Evolutionary conservation across 2,888 invertebrate species (phyloP).

Genomic region (Euzetes globulus): DNA sequence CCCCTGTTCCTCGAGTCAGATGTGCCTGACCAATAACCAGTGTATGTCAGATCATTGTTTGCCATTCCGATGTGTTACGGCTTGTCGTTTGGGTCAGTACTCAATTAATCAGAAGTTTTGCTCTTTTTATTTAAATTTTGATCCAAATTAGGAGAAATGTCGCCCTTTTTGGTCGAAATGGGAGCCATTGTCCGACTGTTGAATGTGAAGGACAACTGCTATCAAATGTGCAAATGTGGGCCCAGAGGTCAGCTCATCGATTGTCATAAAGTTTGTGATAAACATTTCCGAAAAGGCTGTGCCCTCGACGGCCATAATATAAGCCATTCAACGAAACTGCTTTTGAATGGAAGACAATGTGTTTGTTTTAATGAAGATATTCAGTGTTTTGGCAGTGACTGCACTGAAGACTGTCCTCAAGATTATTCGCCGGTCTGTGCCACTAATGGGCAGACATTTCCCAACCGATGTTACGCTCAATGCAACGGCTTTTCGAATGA

Average conservation of each 20-base stretch:
- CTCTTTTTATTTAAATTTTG: background rate
- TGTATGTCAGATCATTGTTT: conserved; percentile 19
- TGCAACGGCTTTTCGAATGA: background rate
- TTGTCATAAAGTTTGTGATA: conserved; percentile 16
- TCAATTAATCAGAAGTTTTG: background rate
- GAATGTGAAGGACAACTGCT: conserved; percentile 10
- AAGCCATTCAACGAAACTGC: background rate
- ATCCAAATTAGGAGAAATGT: background rate
- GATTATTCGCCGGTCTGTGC: conserved; percentile 27
- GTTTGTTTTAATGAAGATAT: conserved; percentile 15
- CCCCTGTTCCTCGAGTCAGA: conserved; percentile 7
- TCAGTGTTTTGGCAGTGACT: background rate
- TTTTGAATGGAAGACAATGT: background rate
- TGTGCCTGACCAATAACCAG: conserved; percentile 24
- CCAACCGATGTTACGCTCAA: conserved; percentile 19
- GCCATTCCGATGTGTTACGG: conserved; percentile 15
- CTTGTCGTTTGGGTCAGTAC: conserved; percentile 25
- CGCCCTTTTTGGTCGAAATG: background rate
- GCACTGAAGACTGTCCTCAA: conserved; percentile 7
- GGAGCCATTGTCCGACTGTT: conserved; percentile 9
- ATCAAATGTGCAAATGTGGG: conserved; percentile 29
- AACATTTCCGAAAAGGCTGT: background rate
- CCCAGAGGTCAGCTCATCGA: conserved; percentile 21
- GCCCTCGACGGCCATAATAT: background rate
- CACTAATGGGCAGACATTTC: conserved; percentile 23